These are phyloP conservation scores for Nyctereutes procyonoides DNA, from an alignment of 2,113 vertebrate genomes.

Conservation along the genomic window DNA sequence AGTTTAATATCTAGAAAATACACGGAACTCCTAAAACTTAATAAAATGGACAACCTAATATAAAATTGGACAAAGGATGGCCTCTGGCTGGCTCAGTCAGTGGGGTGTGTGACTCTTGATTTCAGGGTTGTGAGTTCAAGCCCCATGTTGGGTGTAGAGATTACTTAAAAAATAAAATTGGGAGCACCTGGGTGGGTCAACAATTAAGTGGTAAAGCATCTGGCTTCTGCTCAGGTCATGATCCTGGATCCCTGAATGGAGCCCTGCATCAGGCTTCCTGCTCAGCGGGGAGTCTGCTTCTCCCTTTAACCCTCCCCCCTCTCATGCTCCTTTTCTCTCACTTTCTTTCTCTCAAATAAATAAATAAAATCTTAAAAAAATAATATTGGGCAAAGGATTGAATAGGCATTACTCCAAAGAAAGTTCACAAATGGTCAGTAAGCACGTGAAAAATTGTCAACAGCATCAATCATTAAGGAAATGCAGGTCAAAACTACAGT, in stretches of 20 bases:
- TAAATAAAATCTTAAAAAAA: no score
- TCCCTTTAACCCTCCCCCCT: no score
- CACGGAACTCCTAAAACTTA: not conserved
- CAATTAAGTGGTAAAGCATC: no score
- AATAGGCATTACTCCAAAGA: not conserved
- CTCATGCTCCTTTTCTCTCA: no score
- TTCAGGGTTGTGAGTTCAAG: not conserved
- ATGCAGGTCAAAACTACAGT: not conserved
- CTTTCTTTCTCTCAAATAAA: no score
- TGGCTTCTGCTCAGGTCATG: no score
- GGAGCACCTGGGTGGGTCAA: no score
- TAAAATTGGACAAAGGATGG: not conserved
- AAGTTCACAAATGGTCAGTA: not conserved
- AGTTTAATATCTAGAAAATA: constrained; percentile 13
- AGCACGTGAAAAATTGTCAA: not conserved
- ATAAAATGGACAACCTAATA: not conserved
- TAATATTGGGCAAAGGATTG: not conserved
- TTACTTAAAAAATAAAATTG: not conserved
- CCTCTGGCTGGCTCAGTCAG: not conserved
- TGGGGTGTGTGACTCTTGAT: not conserved
- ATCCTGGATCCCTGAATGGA: no score
- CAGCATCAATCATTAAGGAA: not conserved
- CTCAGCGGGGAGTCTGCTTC: no score
- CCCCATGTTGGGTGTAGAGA: not conserved
- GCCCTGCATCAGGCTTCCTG: no score